These are phyloP conservation scores for Athalia rosae DNA, from an alignment of 2,888 invertebrate genomes.

Conservation along the genomic window DNA sequence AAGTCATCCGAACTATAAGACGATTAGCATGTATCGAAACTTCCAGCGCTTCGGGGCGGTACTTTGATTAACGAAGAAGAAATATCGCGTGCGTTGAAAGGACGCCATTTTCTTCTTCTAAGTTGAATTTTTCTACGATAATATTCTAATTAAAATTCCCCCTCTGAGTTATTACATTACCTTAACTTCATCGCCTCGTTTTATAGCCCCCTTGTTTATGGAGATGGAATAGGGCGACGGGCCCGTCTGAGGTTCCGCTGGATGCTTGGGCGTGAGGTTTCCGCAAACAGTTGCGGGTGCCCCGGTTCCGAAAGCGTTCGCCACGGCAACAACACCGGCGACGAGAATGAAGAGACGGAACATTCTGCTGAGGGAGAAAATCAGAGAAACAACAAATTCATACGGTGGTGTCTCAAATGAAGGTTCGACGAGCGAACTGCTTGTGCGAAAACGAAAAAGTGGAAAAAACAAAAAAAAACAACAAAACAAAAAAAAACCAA, in stretches of 20 bases:
- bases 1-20: too few species aligned
- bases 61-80: too few species aligned
- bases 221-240: constrained; percentile 30
- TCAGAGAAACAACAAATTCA: neutral
- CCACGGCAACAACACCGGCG: constrained; percentile 8
- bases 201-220: constrained; percentile 8
- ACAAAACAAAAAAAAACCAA: too few species aligned
- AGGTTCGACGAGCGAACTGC: neutral
- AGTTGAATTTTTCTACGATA: too few species aligned
- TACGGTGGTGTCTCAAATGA: neutral
- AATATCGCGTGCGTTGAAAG: too few species aligned
- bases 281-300: constrained; percentile 34
- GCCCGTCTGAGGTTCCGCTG: constrained; percentile 23
- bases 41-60: too few species aligned
- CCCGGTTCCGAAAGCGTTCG: constrained; percentile 23
- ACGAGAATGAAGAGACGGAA: constrained; percentile 32
- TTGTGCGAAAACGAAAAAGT: neutral
- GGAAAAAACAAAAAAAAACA: constrained; percentile 2
- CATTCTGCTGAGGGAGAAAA: constrained; percentile 15
- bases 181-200: constrained; percentile 26
- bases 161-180: neutral
- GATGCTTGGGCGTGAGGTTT: constrained; percentile 21
- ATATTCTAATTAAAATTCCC: neutral
- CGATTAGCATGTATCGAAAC: too few species aligned
- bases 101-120: neutral